Evolutionary conservation across 1,140 invertebrate species (phyloP).

Genomic region (Megathymus violae): DNA sequence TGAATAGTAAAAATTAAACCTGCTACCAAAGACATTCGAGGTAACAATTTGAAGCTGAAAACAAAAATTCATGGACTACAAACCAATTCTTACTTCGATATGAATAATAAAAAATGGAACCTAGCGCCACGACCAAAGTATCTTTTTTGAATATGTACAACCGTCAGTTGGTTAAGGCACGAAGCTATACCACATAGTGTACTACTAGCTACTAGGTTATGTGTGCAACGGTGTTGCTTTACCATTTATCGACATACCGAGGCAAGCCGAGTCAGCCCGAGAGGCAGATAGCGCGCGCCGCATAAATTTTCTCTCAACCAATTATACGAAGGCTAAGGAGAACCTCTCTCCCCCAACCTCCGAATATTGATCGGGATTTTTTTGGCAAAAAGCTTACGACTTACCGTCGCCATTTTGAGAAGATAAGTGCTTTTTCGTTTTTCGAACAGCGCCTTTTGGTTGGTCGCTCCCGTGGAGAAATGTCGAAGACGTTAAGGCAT

Average conservation of each 20-base stretch:
- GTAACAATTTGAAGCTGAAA: too few relatives aligned
- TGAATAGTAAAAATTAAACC: too few relatives aligned
- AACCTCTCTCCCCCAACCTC: slow-evolving; percentile 60
- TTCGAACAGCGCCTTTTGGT: slow-evolving; percentile 56
- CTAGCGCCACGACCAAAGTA: too few relatives aligned
- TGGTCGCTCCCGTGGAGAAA: slow-evolving; percentile 57
- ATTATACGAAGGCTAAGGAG: slow-evolving; percentile 63
- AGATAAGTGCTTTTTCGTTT: slow-evolving; percentile 73
- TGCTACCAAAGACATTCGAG: too few relatives aligned
- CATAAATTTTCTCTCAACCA: slow-evolving; percentile 71
- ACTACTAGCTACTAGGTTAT: slow-evolving; percentile 41
- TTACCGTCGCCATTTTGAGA: slow-evolving; percentile 63
- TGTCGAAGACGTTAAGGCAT: slow-evolving; percentile 43
- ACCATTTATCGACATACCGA: slow-evolving; percentile 60
- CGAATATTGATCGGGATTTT: slow-evolving; percentile 79
- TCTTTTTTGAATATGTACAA: too few relatives aligned
- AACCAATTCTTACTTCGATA: too few relatives aligned
- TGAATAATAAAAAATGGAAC: too few relatives aligned
- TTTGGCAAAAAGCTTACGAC: slow-evolving; percentile 62
- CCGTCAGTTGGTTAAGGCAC: too few relatives aligned
- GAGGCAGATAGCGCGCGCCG: slow-evolving; percentile 61
- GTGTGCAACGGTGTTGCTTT: slow-evolving; percentile 37
- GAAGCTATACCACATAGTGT: too few relatives aligned
- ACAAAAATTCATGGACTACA: too few relatives aligned
- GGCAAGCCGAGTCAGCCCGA: slow-evolving; percentile 50